These are phyloP conservation scores for Malthinus seriepunctatus DNA, from an alignment of 2,888 invertebrate species.

Conservation along the genomic window DNA sequence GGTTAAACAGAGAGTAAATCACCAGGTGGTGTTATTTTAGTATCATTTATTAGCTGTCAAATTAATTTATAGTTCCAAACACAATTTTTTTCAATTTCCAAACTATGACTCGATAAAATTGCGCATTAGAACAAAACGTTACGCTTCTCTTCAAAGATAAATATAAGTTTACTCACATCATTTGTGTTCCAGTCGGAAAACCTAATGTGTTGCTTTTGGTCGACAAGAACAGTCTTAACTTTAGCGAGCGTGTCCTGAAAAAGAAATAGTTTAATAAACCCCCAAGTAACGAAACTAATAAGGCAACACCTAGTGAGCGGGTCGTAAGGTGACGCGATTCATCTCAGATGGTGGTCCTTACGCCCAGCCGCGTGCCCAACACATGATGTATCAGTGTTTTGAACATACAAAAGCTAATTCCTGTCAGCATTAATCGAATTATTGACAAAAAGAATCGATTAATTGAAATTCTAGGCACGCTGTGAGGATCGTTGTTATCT, in stretches of 20 bases:
- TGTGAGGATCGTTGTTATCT: slow-evolving; percentile 7
- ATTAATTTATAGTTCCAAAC: slow-evolving; percentile 1
- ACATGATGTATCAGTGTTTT: slow-evolving; percentile 18
- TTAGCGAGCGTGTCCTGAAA: slow-evolving; percentile 84
- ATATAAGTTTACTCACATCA: slow-evolving; percentile 70
- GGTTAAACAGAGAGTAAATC: slow-evolving; percentile 23
- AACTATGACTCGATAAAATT: too few species aligned
- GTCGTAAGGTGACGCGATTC: slow-evolving; percentile 32
- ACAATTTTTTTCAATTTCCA: not conserved
- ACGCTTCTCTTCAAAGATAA: not conserved
- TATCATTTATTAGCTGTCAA: slow-evolving; percentile 34
- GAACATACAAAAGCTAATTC: slow-evolving; percentile 25
- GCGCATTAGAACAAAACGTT: not conserved
- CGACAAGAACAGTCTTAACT: slow-evolving; percentile 79
- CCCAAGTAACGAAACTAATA: slow-evolving; percentile 37
- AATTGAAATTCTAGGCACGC: slow-evolving; percentile 25
- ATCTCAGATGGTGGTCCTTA: slow-evolving; percentile 41
- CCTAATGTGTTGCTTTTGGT: slow-evolving; percentile 91
- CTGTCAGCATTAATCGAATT: slow-evolving; percentile 32
- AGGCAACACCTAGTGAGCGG: slow-evolving; percentile 42
- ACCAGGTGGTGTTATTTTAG: slow-evolving; percentile 34
- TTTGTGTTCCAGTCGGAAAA: slow-evolving; percentile 92
- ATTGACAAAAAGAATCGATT: slow-evolving; percentile 27
- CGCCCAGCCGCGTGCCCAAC: slow-evolving; percentile 39
- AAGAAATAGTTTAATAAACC: slow-evolving; percentile 3